phyloP scores from a whole-genome alignment of 1,140 invertebrate species.

The Bombyx mori region DNA sequence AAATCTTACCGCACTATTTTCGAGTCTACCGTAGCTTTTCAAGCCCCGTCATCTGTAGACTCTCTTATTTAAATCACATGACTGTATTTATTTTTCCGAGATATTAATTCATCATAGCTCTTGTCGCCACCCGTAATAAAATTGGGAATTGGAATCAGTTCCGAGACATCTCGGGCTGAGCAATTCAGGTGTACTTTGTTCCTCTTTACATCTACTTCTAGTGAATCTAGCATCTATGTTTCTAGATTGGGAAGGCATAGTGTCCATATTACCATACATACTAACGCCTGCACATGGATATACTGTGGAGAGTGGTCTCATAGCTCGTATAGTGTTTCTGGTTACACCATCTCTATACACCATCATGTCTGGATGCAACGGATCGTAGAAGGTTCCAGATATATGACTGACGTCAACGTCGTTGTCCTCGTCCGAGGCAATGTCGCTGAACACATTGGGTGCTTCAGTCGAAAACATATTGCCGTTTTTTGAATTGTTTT shows the following conservation, averaged over 20 bases:
- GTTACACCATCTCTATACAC: slow-evolving; percentile 54
- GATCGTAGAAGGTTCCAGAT: slow-evolving; percentile 64
- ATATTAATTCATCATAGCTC: slow-evolving; percentile 31
- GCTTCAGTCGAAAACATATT: slow-evolving; percentile 66
- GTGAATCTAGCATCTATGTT: slow-evolving; percentile 36
- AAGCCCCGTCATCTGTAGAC: no score
- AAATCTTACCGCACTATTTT: no score
- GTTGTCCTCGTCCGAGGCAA: slow-evolving; percentile 64
- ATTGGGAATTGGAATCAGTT: slow-evolving; percentile 56
- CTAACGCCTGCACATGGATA: slow-evolving; percentile 53
- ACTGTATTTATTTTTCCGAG: slow-evolving; percentile 25
- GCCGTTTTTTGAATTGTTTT: slow-evolving; percentile 52
- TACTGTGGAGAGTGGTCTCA: slow-evolving; percentile 59
- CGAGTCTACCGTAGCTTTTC: no score
- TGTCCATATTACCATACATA: slow-evolving; percentile 65
- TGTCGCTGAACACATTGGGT: slow-evolving; percentile 64
- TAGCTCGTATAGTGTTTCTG: slow-evolving; percentile 44
- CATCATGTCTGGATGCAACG: slow-evolving; percentile 65
- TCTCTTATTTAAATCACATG: no score
- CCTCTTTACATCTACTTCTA: slow-evolving; percentile 30
- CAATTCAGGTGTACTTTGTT: slow-evolving; percentile 37
- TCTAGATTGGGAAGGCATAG: slow-evolving; percentile 40
- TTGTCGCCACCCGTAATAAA: slow-evolving; percentile 63
- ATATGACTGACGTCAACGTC: slow-evolving; percentile 64
- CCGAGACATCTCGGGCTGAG: slow-evolving; percentile 63